Conservation (phyloP, 2,888 invertebrate species). For the Mellilla xanthometata region DNA sequence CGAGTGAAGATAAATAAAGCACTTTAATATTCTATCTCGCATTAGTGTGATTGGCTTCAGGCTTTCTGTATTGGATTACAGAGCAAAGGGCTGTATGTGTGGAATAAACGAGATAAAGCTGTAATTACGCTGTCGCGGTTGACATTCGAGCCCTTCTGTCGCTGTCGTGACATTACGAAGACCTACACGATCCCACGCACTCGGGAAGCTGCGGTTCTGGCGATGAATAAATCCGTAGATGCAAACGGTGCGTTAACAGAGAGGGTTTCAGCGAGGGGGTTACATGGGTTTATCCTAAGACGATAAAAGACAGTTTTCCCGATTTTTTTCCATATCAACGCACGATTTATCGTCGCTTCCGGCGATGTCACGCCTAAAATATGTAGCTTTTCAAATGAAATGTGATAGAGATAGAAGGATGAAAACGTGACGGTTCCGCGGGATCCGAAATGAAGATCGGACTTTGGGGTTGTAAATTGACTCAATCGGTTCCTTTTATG, state of each 20-base stretch:
- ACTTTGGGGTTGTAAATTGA: constrained; percentile 18
- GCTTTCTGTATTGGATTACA: constrained; percentile 21
- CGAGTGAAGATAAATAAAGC: constrained; percentile 20
- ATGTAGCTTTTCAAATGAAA: constrained; percentile 53
- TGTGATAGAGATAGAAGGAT: constrained; percentile 49
- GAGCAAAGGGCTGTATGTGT: constrained; percentile 35
- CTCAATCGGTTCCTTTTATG: constrained; percentile 4
- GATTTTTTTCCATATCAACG: constrained; percentile 62
- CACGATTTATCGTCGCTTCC: constrained; percentile 61
- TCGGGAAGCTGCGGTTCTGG: constrained; percentile 67
- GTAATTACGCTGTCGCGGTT: constrained; percentile 64
- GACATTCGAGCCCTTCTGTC: constrained; percentile 61
- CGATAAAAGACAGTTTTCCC: constrained; percentile 59
- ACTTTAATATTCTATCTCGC: constrained; percentile 20
- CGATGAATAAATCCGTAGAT: constrained; percentile 47
- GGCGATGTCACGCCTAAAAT: constrained; percentile 61
- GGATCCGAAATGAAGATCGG: constrained; percentile 17
- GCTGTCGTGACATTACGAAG: constrained; percentile 37
- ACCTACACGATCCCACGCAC: constrained; percentile 57
- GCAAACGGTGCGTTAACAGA: constrained; percentile 43
- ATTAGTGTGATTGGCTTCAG: constrained; percentile 21
- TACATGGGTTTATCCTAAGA: constrained; percentile 44
- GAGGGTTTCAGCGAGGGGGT: constrained; percentile 16
- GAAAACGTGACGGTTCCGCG: constrained; percentile 41
- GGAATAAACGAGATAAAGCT: constrained; percentile 55